Evolutionary conservation across 2,797 vertebrate species (phyloP).

Genomic region (Psittacula derbiana): DNA sequence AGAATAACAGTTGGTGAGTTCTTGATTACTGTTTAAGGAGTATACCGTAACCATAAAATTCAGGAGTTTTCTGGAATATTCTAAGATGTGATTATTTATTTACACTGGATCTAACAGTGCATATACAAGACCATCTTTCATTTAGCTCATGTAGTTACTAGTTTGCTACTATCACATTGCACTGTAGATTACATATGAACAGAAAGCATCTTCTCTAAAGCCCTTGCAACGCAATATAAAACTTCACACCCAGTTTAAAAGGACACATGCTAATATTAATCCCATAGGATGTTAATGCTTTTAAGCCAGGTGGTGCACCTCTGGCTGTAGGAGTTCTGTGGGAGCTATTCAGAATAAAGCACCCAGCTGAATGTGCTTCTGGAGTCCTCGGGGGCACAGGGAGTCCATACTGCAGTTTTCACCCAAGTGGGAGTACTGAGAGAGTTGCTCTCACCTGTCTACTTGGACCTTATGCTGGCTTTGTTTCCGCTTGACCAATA

Average conservation of each 20-base stretch:
- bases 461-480: not conserved
- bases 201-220: not conserved
- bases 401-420: not conserved
- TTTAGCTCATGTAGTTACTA: not conserved
- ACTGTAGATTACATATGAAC: not conserved
- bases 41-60: not conserved
- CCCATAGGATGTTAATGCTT: not conserved
- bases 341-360: not conserved
- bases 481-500: not conserved
- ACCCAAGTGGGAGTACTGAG: not conserved
- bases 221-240: not conserved
- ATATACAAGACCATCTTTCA: not conserved
- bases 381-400: not conserved
- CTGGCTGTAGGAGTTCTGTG: not conserved
- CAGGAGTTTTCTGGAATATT: not conserved
- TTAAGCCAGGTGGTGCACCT: not conserved
- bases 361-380: not conserved
- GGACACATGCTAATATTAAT: not conserved
- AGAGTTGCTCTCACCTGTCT: not conserved
- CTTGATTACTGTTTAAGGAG: not conserved
- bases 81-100: not conserved
- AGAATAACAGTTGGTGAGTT: not conserved
- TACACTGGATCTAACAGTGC: not conserved
- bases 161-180: not conserved
- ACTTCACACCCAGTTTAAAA: not conserved